Percentiles rank a stretch among this genome's conserved stretches.
These are phyloP conservation scores for Mycogona germanica DNA, from an alignment of 2,888 invertebrate species.

Conservation along the genomic window DNA sequence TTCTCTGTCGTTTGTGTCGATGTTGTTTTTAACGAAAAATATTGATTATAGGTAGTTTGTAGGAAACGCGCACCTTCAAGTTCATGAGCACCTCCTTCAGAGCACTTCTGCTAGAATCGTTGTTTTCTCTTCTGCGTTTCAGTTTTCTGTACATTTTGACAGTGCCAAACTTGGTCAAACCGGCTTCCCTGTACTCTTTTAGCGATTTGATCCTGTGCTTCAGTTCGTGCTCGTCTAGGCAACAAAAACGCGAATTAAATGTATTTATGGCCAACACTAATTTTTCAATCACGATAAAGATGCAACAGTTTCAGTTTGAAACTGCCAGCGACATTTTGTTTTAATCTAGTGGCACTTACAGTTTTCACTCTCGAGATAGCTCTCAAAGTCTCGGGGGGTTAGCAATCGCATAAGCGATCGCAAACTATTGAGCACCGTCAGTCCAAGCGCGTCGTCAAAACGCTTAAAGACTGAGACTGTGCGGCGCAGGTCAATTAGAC, in stretches of 20 bases:
- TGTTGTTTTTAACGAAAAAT: too few relatives aligned
- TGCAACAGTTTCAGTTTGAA: neutral
- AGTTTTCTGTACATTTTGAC: constrained; percentile 51
- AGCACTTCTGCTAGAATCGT: neutral
- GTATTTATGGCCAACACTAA: too few relatives aligned
- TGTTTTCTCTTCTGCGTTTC: constrained; percentile 45
- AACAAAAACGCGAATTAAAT: neutral
- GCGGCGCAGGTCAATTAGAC: constrained; percentile 60
- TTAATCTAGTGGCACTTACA: constrained; percentile 32
- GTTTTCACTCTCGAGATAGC: constrained; percentile 60
- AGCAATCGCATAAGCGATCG: constrained; percentile 63
- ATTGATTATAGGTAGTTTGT: too few relatives aligned
- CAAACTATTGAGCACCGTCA: constrained; percentile 44
- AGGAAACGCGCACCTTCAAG: constrained; percentile 14
- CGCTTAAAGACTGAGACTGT: constrained; percentile 53
- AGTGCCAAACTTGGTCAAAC: constrained; percentile 52
- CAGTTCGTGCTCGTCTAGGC: constrained; percentile 46
- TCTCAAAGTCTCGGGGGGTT: constrained; percentile 56
- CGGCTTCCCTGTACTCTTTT: constrained; percentile 51
- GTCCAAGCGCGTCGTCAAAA: constrained; percentile 45
- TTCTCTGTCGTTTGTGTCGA: too few relatives aligned
- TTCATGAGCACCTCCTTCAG: neutral
- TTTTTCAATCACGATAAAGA: too few relatives aligned
- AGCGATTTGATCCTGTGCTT: constrained; percentile 38
- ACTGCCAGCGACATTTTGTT: neutral